Conservation (phyloP, 2,113 vertebrate species). For the Euleptes europaea region DNA sequence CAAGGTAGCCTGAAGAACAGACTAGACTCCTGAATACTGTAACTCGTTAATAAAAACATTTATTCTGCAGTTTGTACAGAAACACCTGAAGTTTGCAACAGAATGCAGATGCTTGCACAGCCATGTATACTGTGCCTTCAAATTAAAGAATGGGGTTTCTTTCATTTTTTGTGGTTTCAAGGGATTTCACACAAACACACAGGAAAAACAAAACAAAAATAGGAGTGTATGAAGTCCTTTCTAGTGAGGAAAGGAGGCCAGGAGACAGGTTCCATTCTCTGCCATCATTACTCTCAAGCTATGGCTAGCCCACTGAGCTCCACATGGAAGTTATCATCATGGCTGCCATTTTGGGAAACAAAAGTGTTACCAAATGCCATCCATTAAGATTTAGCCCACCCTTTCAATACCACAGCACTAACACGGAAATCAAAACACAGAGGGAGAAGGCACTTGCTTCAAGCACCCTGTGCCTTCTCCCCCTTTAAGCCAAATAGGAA, state of each 20-base stretch:
- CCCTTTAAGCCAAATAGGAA: not conserved
- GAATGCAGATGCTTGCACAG: constrained; percentile 50
- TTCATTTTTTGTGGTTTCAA: constrained; percentile 23
- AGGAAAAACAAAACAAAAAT: constrained; percentile 27
- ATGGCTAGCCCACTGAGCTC: not conserved
- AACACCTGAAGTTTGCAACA: constrained; percentile 72
- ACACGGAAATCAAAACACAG: not conserved
- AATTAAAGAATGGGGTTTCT: constrained; percentile 30
- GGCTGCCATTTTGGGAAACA: not conserved
- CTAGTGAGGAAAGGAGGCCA: constrained; percentile 55
- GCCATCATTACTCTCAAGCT: not conserved
- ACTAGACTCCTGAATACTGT: not conserved
- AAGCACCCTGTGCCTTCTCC: not conserved
- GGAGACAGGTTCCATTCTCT: constrained; percentile 3
- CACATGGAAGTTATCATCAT: not conserved
- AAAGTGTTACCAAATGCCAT: not conserved
- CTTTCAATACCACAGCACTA: not conserved
- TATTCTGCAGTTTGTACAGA: constrained; percentile 86
- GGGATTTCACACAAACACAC: constrained; percentile 61
- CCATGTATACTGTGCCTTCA: constrained; percentile 48
- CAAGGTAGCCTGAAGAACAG: not conserved
- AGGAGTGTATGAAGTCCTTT: constrained; percentile 74
- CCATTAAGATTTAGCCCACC: not conserved
- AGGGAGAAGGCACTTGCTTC: not conserved
- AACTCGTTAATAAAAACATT: constrained; percentile 77